phyloP scores from a whole-genome alignment of 2,797 vertebrate genomes.

The Salmo trutta region DNA sequence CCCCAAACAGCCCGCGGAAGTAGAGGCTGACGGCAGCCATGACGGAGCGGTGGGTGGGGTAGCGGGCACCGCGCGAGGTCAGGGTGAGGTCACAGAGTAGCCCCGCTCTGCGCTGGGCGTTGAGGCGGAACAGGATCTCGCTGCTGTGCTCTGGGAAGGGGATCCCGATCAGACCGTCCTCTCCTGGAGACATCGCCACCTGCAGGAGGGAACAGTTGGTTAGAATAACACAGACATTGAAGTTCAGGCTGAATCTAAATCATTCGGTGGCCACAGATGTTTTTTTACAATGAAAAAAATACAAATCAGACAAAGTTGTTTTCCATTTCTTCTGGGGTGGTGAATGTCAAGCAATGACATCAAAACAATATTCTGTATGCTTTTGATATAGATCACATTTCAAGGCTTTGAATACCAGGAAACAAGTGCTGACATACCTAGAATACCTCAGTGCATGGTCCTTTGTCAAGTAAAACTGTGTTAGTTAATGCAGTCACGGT shows the following conservation, averaged over 20 bases:
- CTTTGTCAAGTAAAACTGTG: constrained; percentile 1
- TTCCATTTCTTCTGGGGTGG: neutral
- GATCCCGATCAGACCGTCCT: constrained; percentile 97
- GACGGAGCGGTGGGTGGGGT: constrained; percentile 91
- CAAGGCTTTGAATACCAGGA: neutral
- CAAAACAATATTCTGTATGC: neutral
- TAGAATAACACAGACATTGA: constrained; percentile 1
- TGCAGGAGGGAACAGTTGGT: constrained; percentile 52
- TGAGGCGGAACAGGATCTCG: constrained; percentile 90
- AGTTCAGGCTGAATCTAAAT: neutral
- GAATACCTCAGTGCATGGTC: too few relatives aligned
- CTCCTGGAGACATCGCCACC: constrained; percentile 94
- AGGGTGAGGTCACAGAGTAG: constrained; percentile 94
- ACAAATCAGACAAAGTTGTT: neutral
- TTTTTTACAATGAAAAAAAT: neutral
- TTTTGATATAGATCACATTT: neutral
- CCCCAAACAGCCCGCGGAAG: constrained; percentile 90
- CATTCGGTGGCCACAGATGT: neutral
- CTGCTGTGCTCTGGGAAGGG: constrained; percentile 98
- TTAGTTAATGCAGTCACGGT: neutral
- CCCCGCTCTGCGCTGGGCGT: constrained; percentile 89
- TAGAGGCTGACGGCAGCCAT: constrained; percentile 95
- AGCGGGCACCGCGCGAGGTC: constrained; percentile 86
- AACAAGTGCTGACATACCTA: neutral
- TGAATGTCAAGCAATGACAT: neutral